Evolutionary conservation across 2,888 invertebrate genomes (phyloP), one percentile per base, ranked within the genome.

Genomic region (Diaprepes abbreviatus): DNA sequence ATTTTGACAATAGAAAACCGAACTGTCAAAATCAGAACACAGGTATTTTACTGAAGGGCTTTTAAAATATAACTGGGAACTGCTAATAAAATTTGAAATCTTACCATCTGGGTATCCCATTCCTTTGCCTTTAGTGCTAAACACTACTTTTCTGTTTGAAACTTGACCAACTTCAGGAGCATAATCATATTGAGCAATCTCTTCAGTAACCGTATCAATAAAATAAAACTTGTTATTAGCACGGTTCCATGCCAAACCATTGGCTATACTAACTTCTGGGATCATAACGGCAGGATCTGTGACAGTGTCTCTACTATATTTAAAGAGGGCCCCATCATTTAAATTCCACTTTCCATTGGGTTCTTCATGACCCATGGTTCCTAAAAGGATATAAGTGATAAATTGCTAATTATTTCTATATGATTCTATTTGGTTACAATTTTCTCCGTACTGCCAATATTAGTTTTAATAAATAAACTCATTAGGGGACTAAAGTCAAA

Each of bases 201-300:
- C 87, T 33, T 85, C 82, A 0, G 90, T 89, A 0, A 88, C 86
- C 0, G 92, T 89, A 83, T 94, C 94, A 36, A 93, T 92, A 82
- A 91, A 94, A 82, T 91, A 94, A 87, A 94, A 90, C 74, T 87
- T 88, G 70, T 88, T 87, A 77, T 89, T 88, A 77, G 91, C 90
- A 0, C 83, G 78, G n/a, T 89, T 91, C 94, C 94, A 94, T 0
- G 90, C 89, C 7, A 94, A 82, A 1, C 94, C 94, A 77, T 94
- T 94, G 45, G 93, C 92, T 10, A 93, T 86, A 10, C 88, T 86
- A 16, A 91, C 89, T 3, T 84, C 83, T 1, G 79, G 60, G 9
- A 83, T 75, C 16, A 79, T 72, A 0, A 74, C 70, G 40, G 70
- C 33, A 1, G 80, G 81, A 54, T 75, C 67, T 19, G 68, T 45